Percentiles rank a stretch among this genome's conserved stretches.
Conservation (phyloP, 2,888 invertebrate species). For the Melanostoma scalare region DNA sequence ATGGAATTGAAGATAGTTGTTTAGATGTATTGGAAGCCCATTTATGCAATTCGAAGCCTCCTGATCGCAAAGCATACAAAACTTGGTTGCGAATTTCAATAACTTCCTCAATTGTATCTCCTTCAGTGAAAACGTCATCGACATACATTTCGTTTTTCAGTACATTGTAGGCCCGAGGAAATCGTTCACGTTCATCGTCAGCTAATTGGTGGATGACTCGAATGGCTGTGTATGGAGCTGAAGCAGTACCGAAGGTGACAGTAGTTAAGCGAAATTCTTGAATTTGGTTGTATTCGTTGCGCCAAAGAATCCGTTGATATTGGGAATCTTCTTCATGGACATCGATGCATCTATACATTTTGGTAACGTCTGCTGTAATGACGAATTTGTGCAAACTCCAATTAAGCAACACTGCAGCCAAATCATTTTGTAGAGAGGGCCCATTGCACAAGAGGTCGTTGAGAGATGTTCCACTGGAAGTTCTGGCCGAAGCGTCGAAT, state of each 20-base stretch:
- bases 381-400: constrained; percentile 39
- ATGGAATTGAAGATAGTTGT: constrained; percentile 11
- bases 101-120: constrained; percentile 6
- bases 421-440: constrained; percentile 44
- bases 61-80: neutral
- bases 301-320: constrained; percentile 39
- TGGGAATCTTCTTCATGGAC: constrained; percentile 41
- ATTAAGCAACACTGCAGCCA: constrained; percentile 31
- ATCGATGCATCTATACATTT: constrained; percentile 44
- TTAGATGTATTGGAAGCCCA: constrained; percentile 31
- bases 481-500: constrained; percentile 38
- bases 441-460: constrained; percentile 36
- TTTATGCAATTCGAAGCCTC: constrained; percentile 45
- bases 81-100: constrained; percentile 3
- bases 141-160: constrained; percentile 27
- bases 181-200: constrained; percentile 23
- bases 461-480: constrained; percentile 38
- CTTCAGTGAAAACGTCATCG: constrained; percentile 30
- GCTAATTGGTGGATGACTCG: constrained; percentile 43
- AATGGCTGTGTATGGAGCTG: constrained; percentile 41
- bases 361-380: constrained; percentile 41
- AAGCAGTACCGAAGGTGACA: constrained; percentile 42
- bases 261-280: constrained; percentile 36
- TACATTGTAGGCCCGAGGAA: constrained; percentile 13
- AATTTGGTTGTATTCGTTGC: constrained; percentile 18